phyloP scores from a whole-genome alignment of 2,113 vertebrate species.

The Myocastor coypus region DNA sequence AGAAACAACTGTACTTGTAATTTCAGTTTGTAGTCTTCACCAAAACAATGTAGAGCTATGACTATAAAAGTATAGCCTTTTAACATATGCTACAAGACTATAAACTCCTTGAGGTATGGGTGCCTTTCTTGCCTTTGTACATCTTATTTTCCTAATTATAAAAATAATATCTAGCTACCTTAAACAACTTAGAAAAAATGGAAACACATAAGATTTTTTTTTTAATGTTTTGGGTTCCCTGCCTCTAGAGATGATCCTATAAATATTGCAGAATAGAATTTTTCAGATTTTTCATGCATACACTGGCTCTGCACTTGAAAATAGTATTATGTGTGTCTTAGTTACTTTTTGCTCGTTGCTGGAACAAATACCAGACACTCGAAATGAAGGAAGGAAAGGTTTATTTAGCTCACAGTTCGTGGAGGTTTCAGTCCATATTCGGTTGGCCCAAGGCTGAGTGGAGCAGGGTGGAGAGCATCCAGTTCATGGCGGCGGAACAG shows the following conservation, averaged over 20 bases:
- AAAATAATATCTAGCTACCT: not conserved
- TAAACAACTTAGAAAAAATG: slow-evolving; percentile 28
- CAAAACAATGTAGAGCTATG: not conserved
- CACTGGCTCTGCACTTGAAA: slow-evolving; percentile 1
- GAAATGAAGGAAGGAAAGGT: too few species aligned
- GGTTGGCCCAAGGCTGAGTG: too few species aligned
- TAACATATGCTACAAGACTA: not conserved
- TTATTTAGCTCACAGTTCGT: too few species aligned
- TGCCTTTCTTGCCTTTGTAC: not conserved
- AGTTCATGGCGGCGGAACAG: too few species aligned
- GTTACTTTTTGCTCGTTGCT: too few species aligned
- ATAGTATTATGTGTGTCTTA: not conserved
- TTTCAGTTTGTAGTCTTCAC: not conserved
- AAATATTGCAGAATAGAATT: not conserved
- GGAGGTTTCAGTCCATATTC: too few species aligned
- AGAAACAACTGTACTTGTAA: not conserved
- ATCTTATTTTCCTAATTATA: slow-evolving; percentile 36
- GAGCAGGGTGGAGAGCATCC: too few species aligned
- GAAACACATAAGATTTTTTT: not conserved
- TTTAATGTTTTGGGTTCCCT: not conserved
- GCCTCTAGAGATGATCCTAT: not conserved
- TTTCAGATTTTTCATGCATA: not conserved
- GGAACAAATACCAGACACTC: too few species aligned
- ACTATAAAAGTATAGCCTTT: not conserved
- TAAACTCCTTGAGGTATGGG: not conserved